Evolutionary conservation across 2,888 invertebrate genomes (phyloP).

Genomic region (Saturnia japonica): DNA sequence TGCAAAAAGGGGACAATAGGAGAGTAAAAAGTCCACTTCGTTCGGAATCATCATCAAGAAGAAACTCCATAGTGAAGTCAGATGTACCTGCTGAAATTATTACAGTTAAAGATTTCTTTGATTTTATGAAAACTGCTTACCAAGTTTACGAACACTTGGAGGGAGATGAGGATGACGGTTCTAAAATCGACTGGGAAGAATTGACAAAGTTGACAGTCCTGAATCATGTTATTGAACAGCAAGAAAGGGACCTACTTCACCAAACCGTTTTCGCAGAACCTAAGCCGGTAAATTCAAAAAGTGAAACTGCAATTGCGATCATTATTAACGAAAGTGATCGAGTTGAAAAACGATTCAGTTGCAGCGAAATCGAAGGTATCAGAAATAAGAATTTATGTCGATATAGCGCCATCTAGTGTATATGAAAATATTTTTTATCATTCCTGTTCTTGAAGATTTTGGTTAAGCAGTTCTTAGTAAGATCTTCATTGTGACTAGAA

Average conservation of each 20-base stretch:
- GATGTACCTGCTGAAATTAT: conserved; percentile 80
- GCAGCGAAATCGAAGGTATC: conserved; percentile 61
- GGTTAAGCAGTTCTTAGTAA: background rate
- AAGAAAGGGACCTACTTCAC: conserved; percentile 69
- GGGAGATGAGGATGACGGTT: conserved; percentile 67
- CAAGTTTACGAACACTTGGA: conserved; percentile 82
- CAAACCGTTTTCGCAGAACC: conserved; percentile 59
- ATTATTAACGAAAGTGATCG: conserved; percentile 49
- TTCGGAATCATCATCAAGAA: conserved; percentile 48
- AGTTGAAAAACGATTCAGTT: conserved; percentile 64
- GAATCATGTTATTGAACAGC: conserved; percentile 74
- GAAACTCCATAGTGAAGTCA: conserved; percentile 49
- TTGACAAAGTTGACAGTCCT: conserved; percentile 74
- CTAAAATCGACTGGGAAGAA: conserved; percentile 78
- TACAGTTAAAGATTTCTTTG: conserved; percentile 86
- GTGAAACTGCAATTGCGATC: conserved; percentile 60
- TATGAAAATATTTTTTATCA: background rate
- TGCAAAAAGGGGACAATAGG: conserved; percentile 55
- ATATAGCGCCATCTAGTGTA: conserved; percentile 37
- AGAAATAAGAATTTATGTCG: conserved; percentile 5
- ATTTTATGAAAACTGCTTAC: conserved; percentile 88
- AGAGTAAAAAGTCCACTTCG: conserved; percentile 49
- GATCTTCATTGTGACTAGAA: background rate
- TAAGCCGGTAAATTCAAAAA: conserved; percentile 63
- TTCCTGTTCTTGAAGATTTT: background rate